These are phyloP conservation scores for Blera fallax DNA, from an alignment of 2,888 invertebrate genomes.

Conservation along the genomic window DNA sequence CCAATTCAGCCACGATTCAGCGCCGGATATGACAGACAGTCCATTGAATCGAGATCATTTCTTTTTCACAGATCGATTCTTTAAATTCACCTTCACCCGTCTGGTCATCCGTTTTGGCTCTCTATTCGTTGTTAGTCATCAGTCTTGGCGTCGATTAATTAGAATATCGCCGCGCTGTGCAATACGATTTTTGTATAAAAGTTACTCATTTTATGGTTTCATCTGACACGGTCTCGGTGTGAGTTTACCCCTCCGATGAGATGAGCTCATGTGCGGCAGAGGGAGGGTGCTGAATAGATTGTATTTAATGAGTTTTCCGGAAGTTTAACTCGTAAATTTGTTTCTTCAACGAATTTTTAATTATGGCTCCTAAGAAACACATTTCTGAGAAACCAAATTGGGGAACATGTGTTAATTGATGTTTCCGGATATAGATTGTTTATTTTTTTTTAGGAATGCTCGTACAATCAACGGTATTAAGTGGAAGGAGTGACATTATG, in stretches of 20 bases:
- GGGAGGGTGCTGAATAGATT: not conserved
- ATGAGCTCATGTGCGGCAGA: not conserved
- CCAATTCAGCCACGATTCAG: not conserved
- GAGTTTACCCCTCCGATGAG: not conserved
- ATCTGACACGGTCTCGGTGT: not conserved
- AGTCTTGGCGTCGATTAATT: not conserved
- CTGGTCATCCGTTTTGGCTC: not conserved
- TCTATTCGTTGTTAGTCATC: not conserved
- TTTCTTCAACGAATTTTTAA: not conserved
- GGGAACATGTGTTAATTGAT: conserved; percentile 21
- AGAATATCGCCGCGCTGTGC: not conserved
- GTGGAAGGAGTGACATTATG: not conserved
- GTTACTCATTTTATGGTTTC: not conserved
- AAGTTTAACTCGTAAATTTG: conserved; percentile 29
- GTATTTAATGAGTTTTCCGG: conserved; percentile 41
- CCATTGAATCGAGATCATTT: not conserved
- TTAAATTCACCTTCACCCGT: not conserved
- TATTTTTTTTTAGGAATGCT: not conserved
- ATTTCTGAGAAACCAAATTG: conserved; percentile 1
- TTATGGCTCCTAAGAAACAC: not conserved
- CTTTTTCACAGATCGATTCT: not conserved
- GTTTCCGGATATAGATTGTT: conserved; percentile 14
- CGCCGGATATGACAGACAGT: not conserved
- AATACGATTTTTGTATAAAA: not conserved
- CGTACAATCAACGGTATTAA: not conserved